phyloP scores from a whole-genome alignment of 2,888 invertebrate genomes.

The Dendrolimus houi region DNA sequence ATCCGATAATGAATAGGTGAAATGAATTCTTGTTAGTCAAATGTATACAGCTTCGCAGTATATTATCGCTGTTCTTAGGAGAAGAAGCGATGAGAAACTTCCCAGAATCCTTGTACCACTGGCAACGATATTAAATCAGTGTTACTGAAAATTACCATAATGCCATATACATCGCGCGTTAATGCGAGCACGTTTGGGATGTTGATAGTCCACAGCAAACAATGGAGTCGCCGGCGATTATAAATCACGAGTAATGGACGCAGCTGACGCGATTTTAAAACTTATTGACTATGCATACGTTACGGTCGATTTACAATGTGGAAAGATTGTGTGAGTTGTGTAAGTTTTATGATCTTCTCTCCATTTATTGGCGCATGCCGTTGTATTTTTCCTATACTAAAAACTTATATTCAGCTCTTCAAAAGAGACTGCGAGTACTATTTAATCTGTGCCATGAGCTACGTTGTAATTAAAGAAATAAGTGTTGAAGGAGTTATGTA shows the following conservation, averaged over 20 bases:
- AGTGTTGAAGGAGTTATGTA: no score
- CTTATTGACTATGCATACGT: conserved; percentile 29
- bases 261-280: conserved; percentile 45
- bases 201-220: conserved; percentile 30
- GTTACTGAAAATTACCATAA: not conserved
- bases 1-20: no score
- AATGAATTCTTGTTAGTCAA: no score
- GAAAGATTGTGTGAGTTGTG: not conserved
- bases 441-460: no score
- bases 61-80: no score
- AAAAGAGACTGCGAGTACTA: not conserved
- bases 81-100: no score
- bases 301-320: not conserved
- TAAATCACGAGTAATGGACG: conserved; percentile 51
- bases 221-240: conserved; percentile 41
- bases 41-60: no score
- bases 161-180: not conserved
- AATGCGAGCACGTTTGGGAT: not conserved
- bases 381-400: not conserved
- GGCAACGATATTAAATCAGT: not conserved
- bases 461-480: no score
- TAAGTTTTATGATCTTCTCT: not conserved
- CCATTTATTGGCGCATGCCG: not conserved
- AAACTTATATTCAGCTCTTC: not conserved
- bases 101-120: not conserved